These are phyloP conservation scores for Melanotaenia trifasciata DNA, from an alignment of 2,797 vertebrate species.

Conservation along the genomic window DNA sequence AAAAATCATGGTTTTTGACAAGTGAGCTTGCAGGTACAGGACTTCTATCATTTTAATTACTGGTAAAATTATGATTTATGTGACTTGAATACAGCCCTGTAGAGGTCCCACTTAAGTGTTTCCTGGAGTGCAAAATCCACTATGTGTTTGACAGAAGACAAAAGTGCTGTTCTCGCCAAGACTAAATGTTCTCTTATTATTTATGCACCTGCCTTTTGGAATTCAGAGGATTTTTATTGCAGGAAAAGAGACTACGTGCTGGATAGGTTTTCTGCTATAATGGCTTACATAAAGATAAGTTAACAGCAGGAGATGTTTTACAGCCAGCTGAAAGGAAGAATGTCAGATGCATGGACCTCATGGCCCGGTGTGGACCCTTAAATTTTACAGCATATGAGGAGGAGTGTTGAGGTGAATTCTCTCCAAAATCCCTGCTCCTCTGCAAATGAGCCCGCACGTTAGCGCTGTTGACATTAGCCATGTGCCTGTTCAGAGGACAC, in stretches of 20 bases:
- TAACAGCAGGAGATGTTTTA: conserved; percentile 38
- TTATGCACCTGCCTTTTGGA: conserved; percentile 36
- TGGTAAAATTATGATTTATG: conserved; percentile 23
- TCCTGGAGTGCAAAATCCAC: conserved; percentile 35
- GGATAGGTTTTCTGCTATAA: conserved; percentile 30
- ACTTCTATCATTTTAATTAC: conserved; percentile 44
- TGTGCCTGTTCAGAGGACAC: conserved; percentile 38
- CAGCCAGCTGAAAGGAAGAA: conserved; percentile 33
- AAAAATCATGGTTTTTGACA: conserved; percentile 26
- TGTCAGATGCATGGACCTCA: conserved; percentile 5
- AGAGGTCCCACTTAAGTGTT: conserved; percentile 40
- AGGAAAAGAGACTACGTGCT: conserved; percentile 4
- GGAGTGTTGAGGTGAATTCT: conserved; percentile 34
- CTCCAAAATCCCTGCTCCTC: conserved; percentile 31
- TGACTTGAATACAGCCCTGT: not conserved
- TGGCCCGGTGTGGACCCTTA: conserved; percentile 34
- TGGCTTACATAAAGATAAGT: conserved; percentile 30
- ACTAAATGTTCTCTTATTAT: conserved; percentile 41
- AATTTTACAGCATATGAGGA: conserved; percentile 31
- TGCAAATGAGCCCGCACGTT: conserved; percentile 47
- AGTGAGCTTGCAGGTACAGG: conserved; percentile 15
- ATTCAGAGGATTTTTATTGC: conserved; percentile 10
- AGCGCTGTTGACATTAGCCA: conserved; percentile 54
- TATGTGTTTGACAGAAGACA: conserved; percentile 33
- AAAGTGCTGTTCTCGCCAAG: conserved; percentile 3